Evolutionary conservation across 1,140 invertebrate species (phyloP).

Genomic region (Vanessa tameamea): DNA sequence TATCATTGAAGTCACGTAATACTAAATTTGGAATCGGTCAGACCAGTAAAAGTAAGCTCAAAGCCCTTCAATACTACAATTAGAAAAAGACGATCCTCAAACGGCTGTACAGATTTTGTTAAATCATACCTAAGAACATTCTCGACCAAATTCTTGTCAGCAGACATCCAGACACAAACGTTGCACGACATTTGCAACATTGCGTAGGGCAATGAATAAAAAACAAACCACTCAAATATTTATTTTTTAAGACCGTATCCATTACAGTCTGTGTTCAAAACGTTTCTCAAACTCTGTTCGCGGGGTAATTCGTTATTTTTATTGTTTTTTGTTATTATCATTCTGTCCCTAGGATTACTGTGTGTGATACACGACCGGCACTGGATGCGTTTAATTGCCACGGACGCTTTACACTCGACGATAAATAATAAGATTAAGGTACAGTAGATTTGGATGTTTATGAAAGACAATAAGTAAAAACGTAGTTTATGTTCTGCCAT

Average conservation of each 20-base stretch:
- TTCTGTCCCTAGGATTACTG: slow-evolving; percentile 72
- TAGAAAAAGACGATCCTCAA: too few species aligned
- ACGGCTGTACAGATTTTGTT: too few species aligned
- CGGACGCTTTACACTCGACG: slow-evolving; percentile 55
- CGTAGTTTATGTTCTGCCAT: slow-evolving; percentile 39
- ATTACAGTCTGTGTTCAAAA: slow-evolving; percentile 33
- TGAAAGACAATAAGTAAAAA: slow-evolving; percentile 48
- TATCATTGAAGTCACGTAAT: too few species aligned
- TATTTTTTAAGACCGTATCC: slow-evolving; percentile 38
- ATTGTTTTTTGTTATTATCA: slow-evolving; percentile 81
- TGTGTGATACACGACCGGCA: slow-evolving; percentile 66
- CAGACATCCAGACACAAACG: too few species aligned
- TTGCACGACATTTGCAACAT: too few species aligned
- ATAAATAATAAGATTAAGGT: slow-evolving; percentile 77
- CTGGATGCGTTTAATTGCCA: slow-evolving; percentile 78
- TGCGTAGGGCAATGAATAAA: too few species aligned
- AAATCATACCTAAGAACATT: too few species aligned
- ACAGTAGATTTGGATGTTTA: slow-evolving; percentile 62
- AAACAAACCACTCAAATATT: too few species aligned
- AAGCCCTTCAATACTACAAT: too few species aligned
- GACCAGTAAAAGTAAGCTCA: too few species aligned
- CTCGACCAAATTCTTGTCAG: too few species aligned
- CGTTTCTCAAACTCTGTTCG: slow-evolving; percentile 62
- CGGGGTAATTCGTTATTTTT: slow-evolving; percentile 78
- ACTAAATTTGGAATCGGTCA: too few species aligned